A percentile compares a stretch with the other conserved stretches of the same genome.
Evolutionary conservation across 1,140 invertebrate genomes (phyloP).

Genomic region (Drosophila rufa): DNA sequence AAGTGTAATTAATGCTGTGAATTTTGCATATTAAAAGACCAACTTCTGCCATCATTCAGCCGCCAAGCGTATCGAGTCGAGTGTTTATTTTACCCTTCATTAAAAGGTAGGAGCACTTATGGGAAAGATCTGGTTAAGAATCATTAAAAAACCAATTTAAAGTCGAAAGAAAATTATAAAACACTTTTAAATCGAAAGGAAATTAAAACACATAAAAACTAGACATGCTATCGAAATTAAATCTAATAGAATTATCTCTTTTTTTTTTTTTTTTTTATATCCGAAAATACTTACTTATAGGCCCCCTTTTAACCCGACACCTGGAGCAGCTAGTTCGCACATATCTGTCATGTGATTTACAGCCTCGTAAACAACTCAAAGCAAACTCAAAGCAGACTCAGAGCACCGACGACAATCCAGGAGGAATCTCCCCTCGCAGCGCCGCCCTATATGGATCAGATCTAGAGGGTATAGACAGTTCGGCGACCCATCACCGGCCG

Average conservation of each 20-base stretch:
- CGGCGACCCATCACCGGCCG: constrained; percentile 27
- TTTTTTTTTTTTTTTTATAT: background rate
- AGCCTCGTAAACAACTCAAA: constrained; percentile 42
- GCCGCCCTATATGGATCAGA: background rate
- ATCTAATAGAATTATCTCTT: background rate
- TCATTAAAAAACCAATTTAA: background rate
- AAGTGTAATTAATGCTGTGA: constrained; percentile 83
- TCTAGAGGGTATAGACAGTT: constrained; percentile 53
- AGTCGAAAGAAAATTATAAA: background rate
- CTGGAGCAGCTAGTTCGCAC: constrained; percentile 27
- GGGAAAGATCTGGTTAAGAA: too few species aligned
- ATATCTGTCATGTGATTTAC: constrained; percentile 45
- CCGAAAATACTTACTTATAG: constrained; percentile 9
- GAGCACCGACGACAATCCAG: constrained; percentile 15
- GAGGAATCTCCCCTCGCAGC: constrained; percentile 4
- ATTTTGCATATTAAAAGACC: constrained; percentile 80
- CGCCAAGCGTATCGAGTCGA: constrained; percentile 47
- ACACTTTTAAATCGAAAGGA: background rate
- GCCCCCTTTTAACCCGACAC: constrained; percentile 18
- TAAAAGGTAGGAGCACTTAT: background rate
- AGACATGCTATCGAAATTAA: background rate
- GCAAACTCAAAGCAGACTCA: constrained; percentile 1
- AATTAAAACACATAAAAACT: background rate
- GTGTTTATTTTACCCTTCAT: constrained; percentile 17
- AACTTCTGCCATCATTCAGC: constrained; percentile 54